A percentile compares a stretch with the other conserved stretches of the same genome.
These are phyloP conservation scores for Caerostris extrusa DNA, from an alignment of 1,140 invertebrate genomes.

Conservation along the genomic window DNA sequence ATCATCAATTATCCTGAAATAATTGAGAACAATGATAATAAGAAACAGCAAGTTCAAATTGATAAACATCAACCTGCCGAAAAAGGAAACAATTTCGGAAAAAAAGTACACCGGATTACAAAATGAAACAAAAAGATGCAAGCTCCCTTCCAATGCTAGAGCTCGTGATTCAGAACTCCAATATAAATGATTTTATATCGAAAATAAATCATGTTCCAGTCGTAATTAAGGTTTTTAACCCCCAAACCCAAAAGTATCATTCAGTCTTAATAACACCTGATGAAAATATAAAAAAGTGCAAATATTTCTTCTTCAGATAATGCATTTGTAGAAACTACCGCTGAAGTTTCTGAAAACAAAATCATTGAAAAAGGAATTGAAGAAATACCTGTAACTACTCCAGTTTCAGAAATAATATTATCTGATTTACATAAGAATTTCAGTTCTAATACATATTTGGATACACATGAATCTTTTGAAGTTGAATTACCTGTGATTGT, in stretches of 20 bases:
- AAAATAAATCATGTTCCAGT: conserved; percentile 5
- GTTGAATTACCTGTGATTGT: too few relatives aligned
- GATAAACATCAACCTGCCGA: too few relatives aligned
- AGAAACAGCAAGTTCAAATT: too few relatives aligned
- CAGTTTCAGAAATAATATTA: neutral
- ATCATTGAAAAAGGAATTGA: neutral
- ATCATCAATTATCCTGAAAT: too few relatives aligned
- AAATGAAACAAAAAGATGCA: neutral
- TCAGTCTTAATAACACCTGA: conserved; percentile 16
- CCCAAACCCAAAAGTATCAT: neutral
- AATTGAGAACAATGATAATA: too few relatives aligned
- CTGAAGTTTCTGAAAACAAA: neutral
- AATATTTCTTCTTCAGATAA: neutral
- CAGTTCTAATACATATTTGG: neutral
- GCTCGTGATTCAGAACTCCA: conserved; percentile 20
- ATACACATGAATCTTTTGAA: neutral
- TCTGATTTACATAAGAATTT: neutral
- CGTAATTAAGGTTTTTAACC: neutral
- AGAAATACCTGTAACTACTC: neutral
- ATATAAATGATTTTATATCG: conserved; percentile 9
- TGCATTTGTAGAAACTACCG: neutral
- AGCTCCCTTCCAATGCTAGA: neutral
- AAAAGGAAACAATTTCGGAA: neutral
- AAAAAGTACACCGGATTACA: neutral
- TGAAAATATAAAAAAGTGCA: neutral